Evolutionary conservation across 2,113 vertebrate genomes (phyloP), one percentile per base, ranked within the genome.

Genomic region (Hiodon alosoides): DNA sequence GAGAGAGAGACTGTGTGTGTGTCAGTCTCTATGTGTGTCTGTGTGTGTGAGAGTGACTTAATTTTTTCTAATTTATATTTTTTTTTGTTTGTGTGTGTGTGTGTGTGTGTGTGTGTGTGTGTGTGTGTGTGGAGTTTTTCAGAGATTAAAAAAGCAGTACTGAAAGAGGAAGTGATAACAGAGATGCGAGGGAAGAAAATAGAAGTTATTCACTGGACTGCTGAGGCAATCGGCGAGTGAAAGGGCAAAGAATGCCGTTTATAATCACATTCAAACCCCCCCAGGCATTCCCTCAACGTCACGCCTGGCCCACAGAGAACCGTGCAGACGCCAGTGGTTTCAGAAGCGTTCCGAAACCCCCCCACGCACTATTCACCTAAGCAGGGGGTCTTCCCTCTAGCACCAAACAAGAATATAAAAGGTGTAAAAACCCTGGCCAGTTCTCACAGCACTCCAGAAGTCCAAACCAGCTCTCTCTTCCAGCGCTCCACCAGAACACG

Each of bases 321-420:
- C 65, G 65, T 47, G 46, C 65, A 47, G 31, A 73, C 9, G 7
- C 8, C 2, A 17, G 0, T 46, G 48, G 31, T 57, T 74, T 47
- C 11, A 48, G 2, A 11, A 74, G 9, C 14, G 64, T n/a, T n/a
- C 57, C 53, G 51, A 54, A 55, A 65, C 46, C 72, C 72, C 72
- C 72, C 1, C 4, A 5, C 4, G 31, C n/a, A 14, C 50, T 52
- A 7, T 16, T 11, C 14, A 11, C 50, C n/a, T 16, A 7, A 13
- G 7, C 6, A 48, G 62, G 64, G 73, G 73, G 46, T 71, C 64
- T 74, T 54, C 73, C 73, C 73, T 47, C 31, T 31, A 31, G 2
- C 53, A 4, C 52, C 64, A 66, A 3, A 0, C 0, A 4, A 7
- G 13, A 11, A 5, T 8, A 9, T 67, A 74, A 74, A 58, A 74